These are phyloP conservation scores for Drosophila saltans DNA, from an alignment of 1,140 invertebrate genomes.

Conservation along the genomic window DNA sequence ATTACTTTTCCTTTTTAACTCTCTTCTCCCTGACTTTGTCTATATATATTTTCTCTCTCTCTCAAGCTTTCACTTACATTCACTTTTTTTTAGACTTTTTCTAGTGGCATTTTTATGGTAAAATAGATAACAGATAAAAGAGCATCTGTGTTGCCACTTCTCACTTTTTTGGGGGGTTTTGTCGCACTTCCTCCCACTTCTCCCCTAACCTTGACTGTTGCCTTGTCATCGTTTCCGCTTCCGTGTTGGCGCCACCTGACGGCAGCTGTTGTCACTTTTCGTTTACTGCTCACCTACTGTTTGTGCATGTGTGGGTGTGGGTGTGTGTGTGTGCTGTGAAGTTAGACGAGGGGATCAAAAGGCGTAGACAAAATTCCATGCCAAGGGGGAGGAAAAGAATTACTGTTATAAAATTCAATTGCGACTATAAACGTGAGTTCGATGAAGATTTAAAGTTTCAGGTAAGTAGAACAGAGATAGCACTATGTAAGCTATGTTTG, in stretches of 20 bases:
- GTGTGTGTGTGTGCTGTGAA: constrained; percentile 50
- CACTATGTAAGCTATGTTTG: too few relatives aligned
- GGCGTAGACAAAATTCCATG: constrained; percentile 4
- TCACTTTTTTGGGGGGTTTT: neutral
- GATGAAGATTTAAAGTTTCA: too few relatives aligned
- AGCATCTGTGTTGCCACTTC: neutral
- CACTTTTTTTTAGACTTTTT: neutral
- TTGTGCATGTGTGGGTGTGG: constrained; percentile 24
- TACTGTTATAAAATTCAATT: too few relatives aligned
- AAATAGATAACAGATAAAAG: neutral
- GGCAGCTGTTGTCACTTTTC: constrained; percentile 37
- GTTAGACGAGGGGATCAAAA: constrained; percentile 14
- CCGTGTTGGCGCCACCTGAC: constrained; percentile 69
- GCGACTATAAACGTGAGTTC: too few relatives aligned
- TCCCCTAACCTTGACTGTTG: constrained; percentile 21
- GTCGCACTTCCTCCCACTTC: too few relatives aligned
- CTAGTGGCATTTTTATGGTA: neutral
- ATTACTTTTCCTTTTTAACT: too few relatives aligned
- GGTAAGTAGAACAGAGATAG: too few relatives aligned
- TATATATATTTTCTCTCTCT: too few relatives aligned
- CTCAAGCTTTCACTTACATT: too few relatives aligned
- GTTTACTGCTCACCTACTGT: constrained; percentile 3
- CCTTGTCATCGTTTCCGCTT: constrained; percentile 73
- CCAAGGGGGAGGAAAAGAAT: neutral
- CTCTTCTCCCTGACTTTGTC: too few relatives aligned